Evolutionary conservation across 1,140 invertebrate genomes (phyloP), one percentile per base, ranked within the genome.

Genomic region (Mycetomoellerius zeteki): DNA sequence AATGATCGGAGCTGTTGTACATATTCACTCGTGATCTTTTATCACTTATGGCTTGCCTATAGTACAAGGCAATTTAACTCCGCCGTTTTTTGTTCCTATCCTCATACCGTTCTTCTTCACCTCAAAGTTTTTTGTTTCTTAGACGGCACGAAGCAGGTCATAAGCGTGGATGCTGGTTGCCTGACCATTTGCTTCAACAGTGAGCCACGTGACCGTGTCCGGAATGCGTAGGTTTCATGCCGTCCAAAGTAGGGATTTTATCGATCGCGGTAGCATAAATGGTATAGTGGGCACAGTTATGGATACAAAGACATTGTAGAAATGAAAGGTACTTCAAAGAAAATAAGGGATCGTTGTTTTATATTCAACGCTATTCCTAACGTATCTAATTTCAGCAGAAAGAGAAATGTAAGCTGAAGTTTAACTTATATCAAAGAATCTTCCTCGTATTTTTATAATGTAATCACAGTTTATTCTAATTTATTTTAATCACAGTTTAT

Each of bases 201-300:
- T 5, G 62, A 43, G 78, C 78, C 65, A 81, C 78, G 65, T 81
- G 78, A 47, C 64, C 21, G 65, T 56, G 71, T 43, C 50, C 71
- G 64, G 77, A 71, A 81, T 81, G 52, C 65, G 24, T 54, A 81
- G 64, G 27, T 27, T 52, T 56, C 50, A 24, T n/a, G 21, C 16
- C n/a, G 60, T n/a, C 21, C 47, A 43, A 56, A 81, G n/a, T 43
- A 33, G 47, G 10, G 21, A 50, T 69, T 27, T 56, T 67, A 19
- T n/a, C 6, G 33, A 33, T 81, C 64, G 16, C 50, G 62, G 52
- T 81, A 81, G 21, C 30, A 21, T 71, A 81, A 81, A 81, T 50
- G 64, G 65, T 81, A 56, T 56, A 24, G n/a, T 27, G 77, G 8
- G 3, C 21, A 43, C 12, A 14, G 30, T 56, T 37, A 24, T 47